Conservation (phyloP, 2,888 invertebrate species). For the Andrena camellia region DNA sequence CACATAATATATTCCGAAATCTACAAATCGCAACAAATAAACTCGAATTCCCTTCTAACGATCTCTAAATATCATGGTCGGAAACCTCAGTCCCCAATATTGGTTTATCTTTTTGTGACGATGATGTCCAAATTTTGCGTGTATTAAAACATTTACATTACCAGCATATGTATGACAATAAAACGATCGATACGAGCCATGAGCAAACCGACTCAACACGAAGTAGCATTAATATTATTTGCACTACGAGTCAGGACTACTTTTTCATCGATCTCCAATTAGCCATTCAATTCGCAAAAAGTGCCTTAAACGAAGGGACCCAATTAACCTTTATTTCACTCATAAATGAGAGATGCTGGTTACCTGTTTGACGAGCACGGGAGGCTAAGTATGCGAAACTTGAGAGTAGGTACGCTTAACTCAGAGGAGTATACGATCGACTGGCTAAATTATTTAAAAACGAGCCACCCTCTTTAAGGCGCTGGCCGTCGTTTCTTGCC, state of each 20-base stretch:
- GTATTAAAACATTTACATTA: too few species aligned
- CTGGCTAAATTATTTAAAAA: slow-evolving; percentile 78
- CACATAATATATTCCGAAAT: too few species aligned
- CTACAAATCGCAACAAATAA: too few species aligned
- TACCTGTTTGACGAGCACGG: slow-evolving; percentile 2
- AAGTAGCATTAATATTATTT: neutral
- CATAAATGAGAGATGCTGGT: slow-evolving; percentile 25
- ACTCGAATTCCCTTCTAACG: too few species aligned
- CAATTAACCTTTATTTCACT: slow-evolving; percentile 9
- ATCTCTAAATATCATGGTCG: too few species aligned
- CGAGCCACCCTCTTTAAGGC: slow-evolving; percentile 74
- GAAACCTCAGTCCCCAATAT: too few species aligned
- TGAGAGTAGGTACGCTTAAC: slow-evolving; percentile 6
- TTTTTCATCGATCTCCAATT: neutral
- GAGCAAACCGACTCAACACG: neutral
- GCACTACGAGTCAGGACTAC: neutral
- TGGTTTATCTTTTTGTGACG: too few species aligned
- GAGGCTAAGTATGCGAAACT: neutral
- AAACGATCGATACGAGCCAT: neutral
- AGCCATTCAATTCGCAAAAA: neutral
- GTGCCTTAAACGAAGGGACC: neutral
- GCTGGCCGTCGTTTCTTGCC: slow-evolving; percentile 70
- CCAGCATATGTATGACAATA: neutral
- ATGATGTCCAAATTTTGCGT: too few species aligned
- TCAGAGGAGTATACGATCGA: slow-evolving; percentile 62